Conservation (phyloP, 2,113 vertebrate genomes). For the Vidua chalybeata region DNA sequence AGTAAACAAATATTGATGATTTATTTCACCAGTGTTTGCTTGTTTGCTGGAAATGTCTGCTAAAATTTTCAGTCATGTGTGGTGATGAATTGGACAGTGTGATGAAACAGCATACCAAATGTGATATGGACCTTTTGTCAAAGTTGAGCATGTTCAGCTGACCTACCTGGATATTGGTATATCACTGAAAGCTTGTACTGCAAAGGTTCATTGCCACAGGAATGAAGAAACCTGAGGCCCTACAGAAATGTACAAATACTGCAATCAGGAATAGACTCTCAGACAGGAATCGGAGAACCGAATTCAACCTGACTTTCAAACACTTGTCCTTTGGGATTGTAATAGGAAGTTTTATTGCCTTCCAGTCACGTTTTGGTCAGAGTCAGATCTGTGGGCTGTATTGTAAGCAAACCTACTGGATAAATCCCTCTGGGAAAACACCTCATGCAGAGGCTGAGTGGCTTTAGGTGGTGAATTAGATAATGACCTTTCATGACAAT, state of each 20-base stretch:
- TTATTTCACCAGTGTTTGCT: not conserved
- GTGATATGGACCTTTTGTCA: not conserved
- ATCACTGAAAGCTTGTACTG: conserved; percentile 27
- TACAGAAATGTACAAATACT: conserved; percentile 29
- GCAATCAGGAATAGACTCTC: conserved; percentile 7
- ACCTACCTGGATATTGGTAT: conserved; percentile 20
- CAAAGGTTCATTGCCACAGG: conserved; percentile 14
- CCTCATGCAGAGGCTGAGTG: not conserved
- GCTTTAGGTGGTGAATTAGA: not conserved
- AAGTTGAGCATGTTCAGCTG: not conserved
- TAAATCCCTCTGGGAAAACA: not conserved
- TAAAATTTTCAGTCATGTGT: not conserved
- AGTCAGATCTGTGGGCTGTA: not conserved
- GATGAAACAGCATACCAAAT: not conserved
- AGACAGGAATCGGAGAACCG: not conserved
- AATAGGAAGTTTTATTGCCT: not conserved
- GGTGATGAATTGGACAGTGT: not conserved
- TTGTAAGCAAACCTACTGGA: not conserved
- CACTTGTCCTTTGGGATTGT: conserved; percentile 26
- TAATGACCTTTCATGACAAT: not conserved
- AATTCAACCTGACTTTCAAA: conserved; percentile 31
- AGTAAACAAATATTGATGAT: not conserved
- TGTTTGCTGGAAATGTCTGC: not conserved
- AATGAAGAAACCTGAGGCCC: conserved; percentile 3
- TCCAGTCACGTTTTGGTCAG: not conserved